Evolutionary conservation across 2,888 invertebrate genomes (phyloP), one percentile per base, ranked within the genome.

Genomic region (Temnothorax unifasciatus): DNA sequence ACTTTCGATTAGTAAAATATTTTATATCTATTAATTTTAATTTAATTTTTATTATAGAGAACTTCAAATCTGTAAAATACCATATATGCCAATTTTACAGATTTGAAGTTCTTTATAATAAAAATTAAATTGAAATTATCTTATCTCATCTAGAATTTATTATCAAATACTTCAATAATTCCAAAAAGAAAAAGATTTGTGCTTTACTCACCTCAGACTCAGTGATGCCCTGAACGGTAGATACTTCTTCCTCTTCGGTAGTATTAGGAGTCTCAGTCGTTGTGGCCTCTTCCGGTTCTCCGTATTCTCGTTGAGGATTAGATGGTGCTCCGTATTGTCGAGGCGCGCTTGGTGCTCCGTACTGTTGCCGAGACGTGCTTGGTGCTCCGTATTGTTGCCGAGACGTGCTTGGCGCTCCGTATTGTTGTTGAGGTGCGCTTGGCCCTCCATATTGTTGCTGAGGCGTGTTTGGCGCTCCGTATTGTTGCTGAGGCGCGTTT

Each of bases 231-330:
- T 92, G 86, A 15, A 94, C 94, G n/a, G 95, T 95, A 29, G 94
- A 93, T 3, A 92, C 82, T 18, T 94, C 93, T 44, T 94, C 94
- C 61, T 87, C 87, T 44, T 93, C 94, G 13, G 93, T 94, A 92
- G 91, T 95, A 90, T 83, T 95, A 74, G 88, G 94, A 92, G 90
- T 88, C 83, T 95, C 93, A 18, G 93, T 94, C 57, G 93, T 90
- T 29, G 93, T 92, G 0, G 89, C 86, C 18, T 95, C 96, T 0
- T 93, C 61, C 8, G 88, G 59, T 29, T 83, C 83, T 41, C 84
- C 86, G 47, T 90, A 89, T 54, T 87, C 83, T 69, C 83, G 85
- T 57, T 85, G 88, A 29, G 89, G 86, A 21, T 76, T 74, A 15
- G 79, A 79, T 13, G 92, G 90, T 18, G 86, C 85, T 38, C 92